A percentile compares a stretch with the other conserved stretches of the same genome.
These are phyloP conservation scores for Chelonia mydas DNA, from an alignment of 2,797 vertebrate genomes.

Conservation along the genomic window DNA sequence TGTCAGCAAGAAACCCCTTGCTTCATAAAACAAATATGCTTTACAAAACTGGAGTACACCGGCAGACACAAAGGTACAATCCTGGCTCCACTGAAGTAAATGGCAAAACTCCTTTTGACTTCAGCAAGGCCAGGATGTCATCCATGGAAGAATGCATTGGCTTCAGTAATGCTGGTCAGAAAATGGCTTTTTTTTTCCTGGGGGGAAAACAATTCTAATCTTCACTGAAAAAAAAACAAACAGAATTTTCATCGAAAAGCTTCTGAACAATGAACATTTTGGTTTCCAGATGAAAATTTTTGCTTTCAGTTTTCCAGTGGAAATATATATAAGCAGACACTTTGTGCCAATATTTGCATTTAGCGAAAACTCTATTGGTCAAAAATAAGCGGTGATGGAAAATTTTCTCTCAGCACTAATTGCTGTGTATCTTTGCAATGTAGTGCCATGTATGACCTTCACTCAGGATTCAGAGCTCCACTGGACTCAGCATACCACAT, in stretches of 20 bases:
- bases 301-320: neutral
- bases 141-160: slow-evolving; percentile 1
- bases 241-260: neutral
- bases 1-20: neutral
- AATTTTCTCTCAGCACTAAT: neutral
- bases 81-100: neutral
- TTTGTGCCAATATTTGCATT: neutral
- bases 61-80: no score
- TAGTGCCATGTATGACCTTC: neutral
- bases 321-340: no score
- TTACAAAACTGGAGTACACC: neutral
- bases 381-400: neutral
- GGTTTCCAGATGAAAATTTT: neutral
- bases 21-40: neutral
- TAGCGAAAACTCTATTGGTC: neutral
- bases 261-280: neutral
- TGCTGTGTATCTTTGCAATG: neutral
- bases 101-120: neutral
- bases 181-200: rapidly evolving
- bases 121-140: neutral
- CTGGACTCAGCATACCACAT: neutral
- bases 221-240: no score
- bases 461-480: neutral
- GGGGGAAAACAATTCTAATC: neutral
- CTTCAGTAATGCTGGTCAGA: neutral